These are phyloP conservation scores for Porites lutea DNA, from an alignment of 64 coral and sea anemone species.

Conservation along the genomic window DNA sequence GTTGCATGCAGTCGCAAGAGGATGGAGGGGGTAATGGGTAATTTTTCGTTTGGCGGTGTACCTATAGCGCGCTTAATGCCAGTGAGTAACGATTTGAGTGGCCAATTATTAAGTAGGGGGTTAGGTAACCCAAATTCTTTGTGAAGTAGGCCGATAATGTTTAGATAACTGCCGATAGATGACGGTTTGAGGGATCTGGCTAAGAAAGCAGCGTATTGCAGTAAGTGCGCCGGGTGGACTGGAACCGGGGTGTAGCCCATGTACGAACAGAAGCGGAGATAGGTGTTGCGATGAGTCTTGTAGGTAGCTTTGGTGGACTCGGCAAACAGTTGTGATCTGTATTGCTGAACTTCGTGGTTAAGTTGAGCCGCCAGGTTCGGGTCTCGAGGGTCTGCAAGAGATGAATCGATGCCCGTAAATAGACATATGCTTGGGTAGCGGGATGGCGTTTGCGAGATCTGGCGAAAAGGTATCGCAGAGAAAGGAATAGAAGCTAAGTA, in stretches of 20 bases:
- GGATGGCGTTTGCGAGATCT: no score
- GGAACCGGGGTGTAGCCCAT: slow-evolving; percentile 46
- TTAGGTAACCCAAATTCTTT: slow-evolving; percentile 47
- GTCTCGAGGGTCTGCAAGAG: no score
- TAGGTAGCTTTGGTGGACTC: slow-evolving; percentile 37
- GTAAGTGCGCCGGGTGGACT: not conserved
- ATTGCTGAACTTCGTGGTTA: slow-evolving; percentile 4
- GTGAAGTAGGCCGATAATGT: slow-evolving; percentile 32
- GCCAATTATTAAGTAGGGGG: slow-evolving; percentile 39
- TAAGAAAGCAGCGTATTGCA: slow-evolving; percentile 11
- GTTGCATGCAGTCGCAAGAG: slow-evolving; percentile 6
- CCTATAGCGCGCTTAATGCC: slow-evolving; percentile 39
- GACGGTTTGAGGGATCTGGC: slow-evolving; percentile 20
- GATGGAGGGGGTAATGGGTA: slow-evolving; percentile 16
- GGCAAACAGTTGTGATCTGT: not conserved
- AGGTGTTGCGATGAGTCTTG: slow-evolving; percentile 43
- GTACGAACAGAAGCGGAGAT: slow-evolving; percentile 21
- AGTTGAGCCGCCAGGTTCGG: not conserved
- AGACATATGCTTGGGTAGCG: no score
- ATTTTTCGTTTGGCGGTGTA: slow-evolving; percentile 37
- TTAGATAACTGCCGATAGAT: slow-evolving; percentile 25
- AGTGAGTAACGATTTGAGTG: slow-evolving; percentile 33
- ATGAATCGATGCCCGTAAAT: no score
- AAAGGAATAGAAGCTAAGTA: no score
- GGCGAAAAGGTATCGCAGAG: no score